Conservation (phyloP, 2,888 invertebrate species). For the Leucania comma region DNA sequence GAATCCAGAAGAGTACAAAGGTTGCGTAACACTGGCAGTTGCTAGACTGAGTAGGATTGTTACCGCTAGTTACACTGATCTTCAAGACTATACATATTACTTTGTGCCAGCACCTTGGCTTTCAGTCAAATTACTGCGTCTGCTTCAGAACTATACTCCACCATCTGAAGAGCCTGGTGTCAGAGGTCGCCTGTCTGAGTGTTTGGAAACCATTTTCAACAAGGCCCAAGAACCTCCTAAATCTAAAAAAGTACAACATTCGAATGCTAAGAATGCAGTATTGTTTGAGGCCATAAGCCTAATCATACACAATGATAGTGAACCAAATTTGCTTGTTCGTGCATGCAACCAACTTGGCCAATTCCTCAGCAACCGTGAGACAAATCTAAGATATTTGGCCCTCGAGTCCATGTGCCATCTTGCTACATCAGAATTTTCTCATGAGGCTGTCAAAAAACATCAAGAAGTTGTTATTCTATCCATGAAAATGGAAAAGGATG, state of each 20-base stretch:
- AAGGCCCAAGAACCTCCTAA: slow-evolving; percentile 99
- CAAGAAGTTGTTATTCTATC: slow-evolving; percentile 99
- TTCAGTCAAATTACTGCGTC: slow-evolving; percentile 98
- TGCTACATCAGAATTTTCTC: slow-evolving; percentile 99
- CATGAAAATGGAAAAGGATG: slow-evolving; percentile 99
- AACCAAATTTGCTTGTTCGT: slow-evolving; percentile 98
- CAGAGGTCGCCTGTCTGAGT: slow-evolving; percentile 98
- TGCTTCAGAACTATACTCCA: slow-evolving; percentile 99
- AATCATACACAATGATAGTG: slow-evolving; percentile 99
- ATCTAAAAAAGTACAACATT: slow-evolving; percentile 99
- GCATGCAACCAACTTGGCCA: slow-evolving; percentile 99
- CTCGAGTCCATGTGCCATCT: slow-evolving; percentile 99
- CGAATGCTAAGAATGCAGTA: slow-evolving; percentile 99
- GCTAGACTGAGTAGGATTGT: slow-evolving; percentile 99
- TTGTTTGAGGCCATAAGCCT: slow-evolving; percentile 99
- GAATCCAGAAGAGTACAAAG: slow-evolving; percentile 99
- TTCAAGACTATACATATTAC: slow-evolving; percentile 99
- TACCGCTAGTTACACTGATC: slow-evolving; percentile 99
- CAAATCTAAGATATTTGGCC: slow-evolving; percentile 99
- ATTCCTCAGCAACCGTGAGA: slow-evolving; percentile 99
- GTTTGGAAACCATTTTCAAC: slow-evolving; percentile 99
- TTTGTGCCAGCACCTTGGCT: slow-evolving; percentile 99
- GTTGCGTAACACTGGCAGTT: slow-evolving; percentile 99
- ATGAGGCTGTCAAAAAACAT: slow-evolving; percentile 99
- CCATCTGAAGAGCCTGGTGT: slow-evolving; percentile 99